These are phyloP conservation scores for Bellardia pandia DNA, from an alignment of 2,888 invertebrate species.

Conservation along the genomic window DNA sequence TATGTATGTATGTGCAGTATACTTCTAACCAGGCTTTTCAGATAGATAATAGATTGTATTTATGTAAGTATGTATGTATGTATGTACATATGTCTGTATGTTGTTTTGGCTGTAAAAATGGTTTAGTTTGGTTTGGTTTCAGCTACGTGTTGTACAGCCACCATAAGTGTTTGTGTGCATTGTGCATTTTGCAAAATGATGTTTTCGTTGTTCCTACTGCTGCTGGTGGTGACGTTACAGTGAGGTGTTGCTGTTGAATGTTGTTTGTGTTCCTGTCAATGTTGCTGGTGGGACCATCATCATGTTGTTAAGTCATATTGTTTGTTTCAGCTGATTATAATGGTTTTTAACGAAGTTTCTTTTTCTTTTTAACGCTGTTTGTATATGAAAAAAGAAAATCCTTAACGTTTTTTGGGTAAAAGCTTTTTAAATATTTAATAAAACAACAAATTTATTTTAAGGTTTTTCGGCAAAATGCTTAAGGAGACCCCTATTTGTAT, in stretches of 20 bases:
- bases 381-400: neutral
- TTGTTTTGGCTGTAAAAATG: constrained; percentile 41
- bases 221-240: constrained; percentile 18
- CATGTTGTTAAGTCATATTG: constrained; percentile 55
- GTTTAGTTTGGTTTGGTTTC: constrained; percentile 59
- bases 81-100: constrained; percentile 3
- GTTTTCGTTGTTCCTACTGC: neutral
- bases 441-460: constrained; percentile 15
- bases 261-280: constrained; percentile 34
- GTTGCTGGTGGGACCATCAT: constrained; percentile 36
- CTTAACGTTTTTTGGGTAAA: neutral
- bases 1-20: neutral
- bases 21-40: constrained; percentile 40
- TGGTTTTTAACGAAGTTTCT: constrained; percentile 49
- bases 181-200: constrained; percentile 53
- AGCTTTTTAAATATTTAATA: constrained; percentile 14
- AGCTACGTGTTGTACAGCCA: constrained; percentile 59
- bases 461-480: neutral
- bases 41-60: constrained; percentile 15
- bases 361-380: neutral
- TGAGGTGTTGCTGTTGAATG: constrained; percentile 44
- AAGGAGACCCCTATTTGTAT: neutral
- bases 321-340: constrained; percentile 59
- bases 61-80: neutral
- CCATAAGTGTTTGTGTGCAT: constrained; percentile 51